These are phyloP conservation scores for Drosophila lacertosa DNA, from an alignment of 1,140 invertebrate genomes.

Conservation along the genomic window DNA sequence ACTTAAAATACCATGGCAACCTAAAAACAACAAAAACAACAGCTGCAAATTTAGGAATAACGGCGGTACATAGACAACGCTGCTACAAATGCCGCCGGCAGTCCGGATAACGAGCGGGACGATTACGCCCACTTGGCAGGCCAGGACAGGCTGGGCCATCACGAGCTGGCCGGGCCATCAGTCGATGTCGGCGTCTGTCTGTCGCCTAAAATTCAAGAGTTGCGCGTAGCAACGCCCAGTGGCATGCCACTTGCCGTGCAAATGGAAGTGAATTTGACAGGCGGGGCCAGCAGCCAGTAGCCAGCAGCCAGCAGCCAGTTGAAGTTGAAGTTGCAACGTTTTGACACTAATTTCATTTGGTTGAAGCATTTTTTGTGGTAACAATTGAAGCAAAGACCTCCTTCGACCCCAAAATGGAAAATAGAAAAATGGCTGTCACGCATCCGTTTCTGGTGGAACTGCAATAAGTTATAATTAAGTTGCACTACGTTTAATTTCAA, in stretches of 20 bases:
- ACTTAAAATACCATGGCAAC: conserved; percentile 75
- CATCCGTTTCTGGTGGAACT: conserved; percentile 30
- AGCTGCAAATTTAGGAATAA: conserved; percentile 18
- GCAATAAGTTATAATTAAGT: conserved; percentile 68
- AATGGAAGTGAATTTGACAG: conserved; percentile 40
- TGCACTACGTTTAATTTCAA: conserved; percentile 68
- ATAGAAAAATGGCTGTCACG: conserved; percentile 20
- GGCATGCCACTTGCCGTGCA: conserved; percentile 40
- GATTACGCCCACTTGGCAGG: conserved; percentile 60
- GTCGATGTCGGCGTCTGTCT: conserved; percentile 12
- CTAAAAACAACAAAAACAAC: conserved; percentile 30
- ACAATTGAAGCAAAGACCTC: conserved; percentile 19
- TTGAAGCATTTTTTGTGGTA: conserved; percentile 62
- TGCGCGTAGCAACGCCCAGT: conserved; percentile 31
- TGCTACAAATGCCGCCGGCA: conserved; percentile 41
- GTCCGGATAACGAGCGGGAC: conserved; percentile 45
- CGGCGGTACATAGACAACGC: conserved; percentile 19
- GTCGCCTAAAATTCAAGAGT: conserved; percentile 40
- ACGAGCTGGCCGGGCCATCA: conserved; percentile 16
- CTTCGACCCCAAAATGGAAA: conserved; percentile 9
- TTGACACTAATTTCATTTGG: conserved; percentile 79
- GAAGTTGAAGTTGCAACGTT: conserved; percentile 69
- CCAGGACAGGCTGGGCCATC: conserved; percentile 27
- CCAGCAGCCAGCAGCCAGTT: too few relatives aligned
- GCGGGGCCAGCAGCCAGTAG: conserved; percentile 8